Evolutionary conservation across 2,797 vertebrate genomes (phyloP).

Genomic region (Aeoliscus strigatus): DNA sequence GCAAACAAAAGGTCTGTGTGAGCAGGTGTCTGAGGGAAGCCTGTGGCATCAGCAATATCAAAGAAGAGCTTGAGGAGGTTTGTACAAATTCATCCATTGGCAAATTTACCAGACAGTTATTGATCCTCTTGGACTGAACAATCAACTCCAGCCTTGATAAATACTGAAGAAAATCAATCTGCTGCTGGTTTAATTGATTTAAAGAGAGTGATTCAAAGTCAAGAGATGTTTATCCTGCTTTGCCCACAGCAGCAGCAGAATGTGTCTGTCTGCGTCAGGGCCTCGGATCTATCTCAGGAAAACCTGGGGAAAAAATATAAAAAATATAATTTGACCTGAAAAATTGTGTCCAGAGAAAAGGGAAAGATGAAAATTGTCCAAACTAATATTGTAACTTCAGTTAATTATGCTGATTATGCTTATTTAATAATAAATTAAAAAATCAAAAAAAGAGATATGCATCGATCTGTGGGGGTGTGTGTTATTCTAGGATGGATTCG

Average conservation of each 20-base stretch:
- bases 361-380: neutral
- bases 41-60: slow-evolving; percentile 18
- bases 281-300: neutral
- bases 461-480: too few relatives aligned
- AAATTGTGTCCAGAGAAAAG: too few relatives aligned
- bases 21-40: slow-evolving; percentile 4
- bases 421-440: too few relatives aligned
- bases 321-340: too few relatives aligned
- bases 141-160: slow-evolving; percentile 38
- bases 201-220: slow-evolving; percentile 11
- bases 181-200: slow-evolving; percentile 9
- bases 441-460: too few relatives aligned
- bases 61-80: slow-evolving; percentile 25
- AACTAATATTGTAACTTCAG: too few relatives aligned
- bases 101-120: slow-evolving; percentile 45
- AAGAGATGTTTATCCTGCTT: neutral
- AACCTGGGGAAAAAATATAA: too few relatives aligned
- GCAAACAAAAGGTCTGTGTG: slow-evolving; percentile 2
- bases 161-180: slow-evolving; percentile 29
- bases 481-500: too few relatives aligned
- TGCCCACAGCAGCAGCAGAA: neutral
- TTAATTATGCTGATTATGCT: too few relatives aligned
- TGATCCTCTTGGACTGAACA: slow-evolving; percentile 28
- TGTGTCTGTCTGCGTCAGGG: neutral
- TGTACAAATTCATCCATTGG: slow-evolving; percentile 24